Base-by-base conservation (phyloP, 1,140 invertebrate genomes). In the Drosophila grimshawi region DNA sequence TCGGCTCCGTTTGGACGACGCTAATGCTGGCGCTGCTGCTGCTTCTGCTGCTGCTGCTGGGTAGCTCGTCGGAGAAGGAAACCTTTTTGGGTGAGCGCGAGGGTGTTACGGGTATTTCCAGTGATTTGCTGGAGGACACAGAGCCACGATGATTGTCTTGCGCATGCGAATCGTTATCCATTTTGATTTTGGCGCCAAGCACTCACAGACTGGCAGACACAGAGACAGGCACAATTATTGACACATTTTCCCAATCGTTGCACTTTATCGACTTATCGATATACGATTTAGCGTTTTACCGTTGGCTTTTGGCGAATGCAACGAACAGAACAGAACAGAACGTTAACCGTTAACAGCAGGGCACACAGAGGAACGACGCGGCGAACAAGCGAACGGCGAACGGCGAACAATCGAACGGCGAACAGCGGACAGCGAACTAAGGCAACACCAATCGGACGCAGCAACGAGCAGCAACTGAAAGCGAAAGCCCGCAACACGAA, bases 41-140 rank as follows among this genome's bases (percentile, higher is more conserved):
- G 46, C 41, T 19, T 19, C 19, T 29, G 51, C 46, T 64, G 53
- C 37, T 55, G 45, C 48, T 60, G 37, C 41, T 76, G 10, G 90
- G 90, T 57, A 91, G 70, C 48, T 92, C 88, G 51, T 92, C 91
- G 8, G 91, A 92, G 59, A 92, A 92, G 69, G 91, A 92, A 0
- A 92, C 91, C 53, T 92, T 92, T 55, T 92, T 92, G n/a, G 91
- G 91, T 3, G 91, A 92, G 5, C 91, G 81, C 62, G 91, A 81
- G 5, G 91, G 91, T 6, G 91, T 91, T 27, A 76, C 63, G 4
- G 91, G 91, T 48, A 92, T 80, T 39, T 92, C 91, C 4, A 92
- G 62, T 8, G 91, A 92, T 43, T 78, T 89, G 19, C 65, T 91
- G 32, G 91, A 92, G 43, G 91, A 92, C 37, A 92, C 85, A n/a